Base-by-base conservation (phyloP, 2,888 invertebrate genomes). In the Quadriops clusia region DNA sequence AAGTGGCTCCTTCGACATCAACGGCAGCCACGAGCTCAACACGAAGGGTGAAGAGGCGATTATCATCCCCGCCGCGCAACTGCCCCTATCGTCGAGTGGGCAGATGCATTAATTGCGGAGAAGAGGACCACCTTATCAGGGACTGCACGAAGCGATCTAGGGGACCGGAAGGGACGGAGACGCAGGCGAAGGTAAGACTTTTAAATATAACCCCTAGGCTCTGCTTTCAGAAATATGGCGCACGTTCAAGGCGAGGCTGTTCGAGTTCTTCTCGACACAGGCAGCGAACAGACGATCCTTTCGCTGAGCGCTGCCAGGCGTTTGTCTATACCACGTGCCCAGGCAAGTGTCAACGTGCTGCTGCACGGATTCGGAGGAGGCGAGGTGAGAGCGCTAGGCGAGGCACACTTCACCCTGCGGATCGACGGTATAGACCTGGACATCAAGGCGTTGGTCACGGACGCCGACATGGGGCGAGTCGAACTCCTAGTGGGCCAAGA, bases 401-500 rank as follows among this genome's bases (percentile, higher is more conserved):
- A n/a, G n/a, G n/a, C n/a, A n/a, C 14, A 14, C n/a, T 8, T 34
- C 7, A 18, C 16, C 5, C 9, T 35, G 9, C 8, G 13, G 1
- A 17, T 35, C 2, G 34, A 37, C 14, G 34, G 22, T n/a, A 24
- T 35, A 4, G 6, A 20, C 8, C 11, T 37, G 8, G n/a, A 8
- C 5, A 22, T 37, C 6, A n/a, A 10, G 26, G 34, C 34, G 8
- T 14, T 35, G 16, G 27, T 32, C 24, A 23, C 28, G 6, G 7
- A 6, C 15, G 30, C 23, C 13, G 27, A 35, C 5, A 16, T 37
- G 23, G 23, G 18, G 12, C 21, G 28, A 4, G 37, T 32, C 2
- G 34, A 35, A 12, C 7, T 37, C 7, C 11, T 36, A 12, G 4
- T 36, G 21, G 36, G 33, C 3, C 33, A 34, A 12, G 33, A 32